Conservation (phyloP, 2,888 invertebrate species). For the Griposia aprilina region DNA sequence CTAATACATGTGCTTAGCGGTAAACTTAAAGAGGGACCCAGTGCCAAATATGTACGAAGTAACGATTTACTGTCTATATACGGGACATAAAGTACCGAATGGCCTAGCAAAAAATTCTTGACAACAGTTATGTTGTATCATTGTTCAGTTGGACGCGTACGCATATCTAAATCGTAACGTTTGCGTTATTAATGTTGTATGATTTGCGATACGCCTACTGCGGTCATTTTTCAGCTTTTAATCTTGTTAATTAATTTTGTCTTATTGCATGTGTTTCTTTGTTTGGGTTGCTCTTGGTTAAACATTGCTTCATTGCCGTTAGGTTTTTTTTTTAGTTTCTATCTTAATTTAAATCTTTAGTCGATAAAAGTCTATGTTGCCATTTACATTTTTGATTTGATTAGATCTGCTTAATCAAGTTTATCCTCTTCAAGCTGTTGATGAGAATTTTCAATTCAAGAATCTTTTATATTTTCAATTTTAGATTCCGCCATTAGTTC, state of each 20-base stretch:
- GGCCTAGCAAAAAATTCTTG: conserved; percentile 63
- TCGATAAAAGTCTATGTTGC: neutral
- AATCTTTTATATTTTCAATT: conserved; percentile 11
- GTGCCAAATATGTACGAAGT: conserved; percentile 88
- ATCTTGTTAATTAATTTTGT: conserved; percentile 59
- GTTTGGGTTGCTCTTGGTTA: conserved; percentile 6
- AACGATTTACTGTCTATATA: conserved; percentile 86
- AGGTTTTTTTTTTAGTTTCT: neutral
- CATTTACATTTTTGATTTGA: conserved; percentile 35
- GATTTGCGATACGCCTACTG: conserved; percentile 57
- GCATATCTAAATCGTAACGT: conserved; percentile 64
- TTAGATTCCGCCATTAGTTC: conserved; percentile 32
- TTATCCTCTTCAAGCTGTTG: conserved; percentile 17
- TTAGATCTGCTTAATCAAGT: conserved; percentile 33
- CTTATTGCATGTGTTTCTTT: conserved; percentile 34
- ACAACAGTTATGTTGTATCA: conserved; percentile 67
- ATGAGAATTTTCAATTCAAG: conserved; percentile 29
- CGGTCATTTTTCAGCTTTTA: conserved; percentile 51
- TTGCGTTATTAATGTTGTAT: conserved; percentile 56
- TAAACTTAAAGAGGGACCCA: conserved; percentile 82
- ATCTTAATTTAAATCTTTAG: neutral
- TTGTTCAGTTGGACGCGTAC: conserved; percentile 67
- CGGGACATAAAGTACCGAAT: conserved; percentile 84
- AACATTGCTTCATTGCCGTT: conserved; percentile 14
- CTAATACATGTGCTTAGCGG: conserved; percentile 88